Evolutionary conservation across 2,797 vertebrate genomes (phyloP).

Genomic region (Margarornis squamiger): DNA sequence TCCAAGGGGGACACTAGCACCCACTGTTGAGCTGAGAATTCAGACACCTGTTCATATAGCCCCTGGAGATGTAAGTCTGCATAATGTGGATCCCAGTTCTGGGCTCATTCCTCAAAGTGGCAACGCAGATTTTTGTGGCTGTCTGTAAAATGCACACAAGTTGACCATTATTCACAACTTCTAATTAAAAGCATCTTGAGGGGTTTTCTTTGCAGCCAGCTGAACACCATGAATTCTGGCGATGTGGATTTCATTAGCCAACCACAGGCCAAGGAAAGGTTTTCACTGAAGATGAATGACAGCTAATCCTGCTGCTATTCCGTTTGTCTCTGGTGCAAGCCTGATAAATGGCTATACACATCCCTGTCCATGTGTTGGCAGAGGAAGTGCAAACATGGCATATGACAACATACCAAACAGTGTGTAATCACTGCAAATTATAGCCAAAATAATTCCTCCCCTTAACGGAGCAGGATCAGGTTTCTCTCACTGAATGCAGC

Average conservation of each 20-base stretch:
- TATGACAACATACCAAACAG: slow-evolving; percentile 52
- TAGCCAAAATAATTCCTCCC: slow-evolving; percentile 42
- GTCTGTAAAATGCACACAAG: slow-evolving; percentile 52
- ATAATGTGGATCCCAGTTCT: background rate
- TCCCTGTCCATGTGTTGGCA: slow-evolving; percentile 57
- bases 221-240: slow-evolving; percentile 9
- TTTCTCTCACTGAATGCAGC: background rate
- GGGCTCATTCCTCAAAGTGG: slow-evolving; percentile 36
- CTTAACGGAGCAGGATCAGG: background rate
- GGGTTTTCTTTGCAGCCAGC: slow-evolving; percentile 52
- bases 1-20: background rate
- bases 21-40: slow-evolving; percentile 32
- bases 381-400: slow-evolving; percentile 54
- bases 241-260: slow-evolving; percentile 70
- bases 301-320: slow-evolving; percentile 47
- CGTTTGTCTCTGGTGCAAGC: slow-evolving; percentile 31
- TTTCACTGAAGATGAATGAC: slow-evolving; percentile 44
- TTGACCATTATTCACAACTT: slow-evolving; percentile 49
- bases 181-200: slow-evolving; percentile 73
- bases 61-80: slow-evolving; percentile 3
- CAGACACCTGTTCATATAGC: slow-evolving; percentile 51
- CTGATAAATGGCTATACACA: slow-evolving; percentile 22
- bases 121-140: slow-evolving; percentile 50
- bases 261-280: slow-evolving; percentile 21
- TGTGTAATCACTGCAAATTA: slow-evolving; percentile 57